Conservation (phyloP, 1,140 invertebrate genomes). For the Hetaerina americana region DNA sequence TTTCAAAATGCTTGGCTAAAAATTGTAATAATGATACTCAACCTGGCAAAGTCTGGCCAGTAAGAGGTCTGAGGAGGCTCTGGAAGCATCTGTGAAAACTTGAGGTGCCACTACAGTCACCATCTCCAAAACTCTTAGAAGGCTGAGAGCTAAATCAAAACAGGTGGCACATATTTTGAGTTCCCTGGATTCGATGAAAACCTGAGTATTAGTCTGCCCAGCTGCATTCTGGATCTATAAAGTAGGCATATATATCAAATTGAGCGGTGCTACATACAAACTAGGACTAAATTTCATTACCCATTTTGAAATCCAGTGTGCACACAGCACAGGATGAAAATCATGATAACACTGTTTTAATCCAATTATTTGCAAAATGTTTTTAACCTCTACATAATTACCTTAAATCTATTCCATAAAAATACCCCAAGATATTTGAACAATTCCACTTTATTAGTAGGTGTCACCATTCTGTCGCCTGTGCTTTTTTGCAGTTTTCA, state of each 20-base stretch:
- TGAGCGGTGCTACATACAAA: not conserved
- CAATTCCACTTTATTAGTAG: no score
- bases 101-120: conserved; percentile 46
- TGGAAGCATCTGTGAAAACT: conserved; percentile 43
- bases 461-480: no score
- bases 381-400: no score
- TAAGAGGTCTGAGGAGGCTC: conserved; percentile 45
- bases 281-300: no score
- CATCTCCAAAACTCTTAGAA: conserved; percentile 70
- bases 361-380: no score
- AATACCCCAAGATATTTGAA: no score
- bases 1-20: not conserved
- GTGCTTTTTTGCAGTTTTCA: no score
- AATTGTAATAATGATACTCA: conserved; percentile 6
- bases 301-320: no score
- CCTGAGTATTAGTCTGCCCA: conserved; percentile 29
- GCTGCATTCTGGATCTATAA: conserved; percentile 44
- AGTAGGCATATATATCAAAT: conserved; percentile 14
- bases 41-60: conserved; percentile 53
- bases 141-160: conserved; percentile 54
- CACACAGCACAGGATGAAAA: no score
- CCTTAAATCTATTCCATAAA: no score
- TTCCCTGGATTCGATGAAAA: conserved; percentile 57
- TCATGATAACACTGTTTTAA: no score
- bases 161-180: conserved; percentile 74